Percentiles rank a stretch among this genome's conserved stretches.
phyloP scores from a whole-genome alignment of 2,113 vertebrate genomes.

The Spea multiplicata region DNA sequence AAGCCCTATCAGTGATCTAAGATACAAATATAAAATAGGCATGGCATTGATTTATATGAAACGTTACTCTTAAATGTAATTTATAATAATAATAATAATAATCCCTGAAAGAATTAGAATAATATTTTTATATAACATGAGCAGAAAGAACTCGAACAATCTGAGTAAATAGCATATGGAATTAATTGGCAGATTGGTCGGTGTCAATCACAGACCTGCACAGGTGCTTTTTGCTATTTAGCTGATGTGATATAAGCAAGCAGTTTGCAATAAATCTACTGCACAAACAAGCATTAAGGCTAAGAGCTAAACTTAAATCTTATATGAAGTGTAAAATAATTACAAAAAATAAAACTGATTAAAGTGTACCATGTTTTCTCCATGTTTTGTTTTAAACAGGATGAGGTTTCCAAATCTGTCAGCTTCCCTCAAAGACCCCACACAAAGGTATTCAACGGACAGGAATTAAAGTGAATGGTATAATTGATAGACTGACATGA shows the following conservation, averaged over 20 bases:
- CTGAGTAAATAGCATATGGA: no score
- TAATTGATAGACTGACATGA: no score
- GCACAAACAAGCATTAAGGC: constrained; percentile 1
- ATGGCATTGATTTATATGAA: no score
- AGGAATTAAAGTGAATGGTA: not conserved
- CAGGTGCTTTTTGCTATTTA: constrained; percentile 18
- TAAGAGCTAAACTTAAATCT: not conserved
- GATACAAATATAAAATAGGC: no score
- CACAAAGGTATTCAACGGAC: not conserved
- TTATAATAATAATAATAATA: no score
- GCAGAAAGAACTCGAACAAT: no score
- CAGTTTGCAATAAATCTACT: not conserved
- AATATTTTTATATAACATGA: no score
- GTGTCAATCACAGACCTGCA: not conserved
- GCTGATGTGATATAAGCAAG: not conserved
- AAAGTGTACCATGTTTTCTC: not conserved
- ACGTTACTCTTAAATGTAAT: no score
- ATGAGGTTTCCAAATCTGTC: constrained; percentile 1
- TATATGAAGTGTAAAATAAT: not conserved
- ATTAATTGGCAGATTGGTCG: not conserved
- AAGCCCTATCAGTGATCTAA: no score
- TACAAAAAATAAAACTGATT: not conserved
- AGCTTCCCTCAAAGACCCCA: not conserved
- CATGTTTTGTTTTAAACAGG: not conserved
- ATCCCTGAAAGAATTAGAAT: no score